Base-by-base conservation (phyloP, 2,113 vertebrate species). In the Microtus montanus region DNA sequence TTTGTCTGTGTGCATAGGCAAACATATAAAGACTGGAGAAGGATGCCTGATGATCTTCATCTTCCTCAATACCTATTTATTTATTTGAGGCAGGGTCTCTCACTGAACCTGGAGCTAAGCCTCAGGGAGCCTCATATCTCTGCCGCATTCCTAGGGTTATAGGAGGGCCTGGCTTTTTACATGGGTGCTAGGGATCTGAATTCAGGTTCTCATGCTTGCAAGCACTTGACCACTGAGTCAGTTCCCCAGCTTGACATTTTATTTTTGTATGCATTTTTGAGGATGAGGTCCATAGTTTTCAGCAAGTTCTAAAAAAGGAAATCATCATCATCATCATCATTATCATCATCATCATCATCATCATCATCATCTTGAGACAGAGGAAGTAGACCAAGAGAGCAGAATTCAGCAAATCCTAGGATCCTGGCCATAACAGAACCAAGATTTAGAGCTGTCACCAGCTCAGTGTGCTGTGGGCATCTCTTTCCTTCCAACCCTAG, bases 341-440 rank as follows among this genome's bases (percentile, higher is more conserved):
- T 3, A 41, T 41, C 41, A 41, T 41, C 41, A 41, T 41, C 41
- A 41, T 41, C 41, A 41, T 41, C 4, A 41, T 41, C 41, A 41
- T 41, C 61, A 58, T 64, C 26, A 33, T 68, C 64, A 14, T 68
- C 6, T 38, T 12, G 30, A n/a, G 41, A 71, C 4, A 84, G 28
- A 54, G 49, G 28, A 80, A 90, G n/a, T 26, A 41, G 44, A 41
- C 26, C 7, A 92, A 87, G 58, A 84, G 41, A 93, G 41, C 8
- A 61, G 54, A 70, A 75, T 44, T 38, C 9, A 33, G 38, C 44
- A 52, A 22, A 44, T 63, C 54, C 7, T 58, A 12, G 7, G 78
- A 66, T 12, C 41, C 5, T 22, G 24, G 35, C 1, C 6, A 12
- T 19, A 2, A 1, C 0, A 26, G 33, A 26, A 14, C 24, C 1